Evolutionary conservation across 1,140 invertebrate species (phyloP).

Genomic region (Nephotettix cincticeps): DNA sequence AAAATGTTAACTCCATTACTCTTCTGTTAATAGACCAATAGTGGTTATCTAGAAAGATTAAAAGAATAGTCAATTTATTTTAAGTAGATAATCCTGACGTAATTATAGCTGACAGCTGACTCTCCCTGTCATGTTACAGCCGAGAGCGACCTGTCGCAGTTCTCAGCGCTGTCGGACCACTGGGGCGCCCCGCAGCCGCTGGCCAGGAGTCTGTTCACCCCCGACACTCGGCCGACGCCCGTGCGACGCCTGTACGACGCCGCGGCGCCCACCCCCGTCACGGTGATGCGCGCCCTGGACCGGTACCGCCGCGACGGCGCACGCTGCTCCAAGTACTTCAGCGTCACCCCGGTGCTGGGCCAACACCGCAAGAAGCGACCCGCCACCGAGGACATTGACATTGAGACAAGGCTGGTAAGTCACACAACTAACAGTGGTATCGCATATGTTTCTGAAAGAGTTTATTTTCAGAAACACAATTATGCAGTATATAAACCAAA

Average conservation of each 20-base stretch:
- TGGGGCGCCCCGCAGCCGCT: constrained; percentile 63
- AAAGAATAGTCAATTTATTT: too few relatives aligned
- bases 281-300: constrained; percentile 46
- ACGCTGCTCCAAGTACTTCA: constrained; percentile 59
- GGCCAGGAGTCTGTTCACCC: constrained; percentile 66
- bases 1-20: too few relatives aligned
- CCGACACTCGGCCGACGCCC: constrained; percentile 62
- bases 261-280: constrained; percentile 57
- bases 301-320: constrained; percentile 58
- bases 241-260: constrained; percentile 71
- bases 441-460: too few relatives aligned
- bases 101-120: too few relatives aligned
- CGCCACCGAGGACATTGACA: constrained; percentile 73
- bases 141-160: constrained; percentile 80
- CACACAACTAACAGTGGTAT: too few relatives aligned
- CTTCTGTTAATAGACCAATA: too few relatives aligned
- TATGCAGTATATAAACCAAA: too few relatives aligned
- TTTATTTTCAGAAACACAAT: too few relatives aligned
- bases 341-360: constrained; percentile 76
- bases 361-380: constrained; percentile 52
- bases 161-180: constrained; percentile 71
- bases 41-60: too few relatives aligned
- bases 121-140: constrained; percentile 62
- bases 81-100: too few relatives aligned
- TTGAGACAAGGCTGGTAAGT: constrained; percentile 81